Evolutionary conservation across 2,113 vertebrate genomes (phyloP).

Genomic region (Ia io): DNA sequence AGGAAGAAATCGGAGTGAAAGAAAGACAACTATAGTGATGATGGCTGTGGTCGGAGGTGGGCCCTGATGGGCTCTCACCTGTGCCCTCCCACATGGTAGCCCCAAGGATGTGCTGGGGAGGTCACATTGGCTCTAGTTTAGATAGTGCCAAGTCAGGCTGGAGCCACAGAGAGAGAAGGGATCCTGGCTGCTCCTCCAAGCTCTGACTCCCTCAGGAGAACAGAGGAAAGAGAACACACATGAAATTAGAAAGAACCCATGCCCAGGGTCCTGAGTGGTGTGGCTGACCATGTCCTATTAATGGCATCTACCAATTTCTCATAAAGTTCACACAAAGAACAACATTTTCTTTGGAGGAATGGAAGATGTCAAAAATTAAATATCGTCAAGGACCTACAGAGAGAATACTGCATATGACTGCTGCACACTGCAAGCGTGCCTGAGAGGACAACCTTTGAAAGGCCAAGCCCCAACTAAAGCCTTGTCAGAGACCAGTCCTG

Average conservation of each 20-base stretch:
- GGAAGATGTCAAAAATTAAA: background rate
- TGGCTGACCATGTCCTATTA: background rate
- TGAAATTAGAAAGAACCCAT: background rate
- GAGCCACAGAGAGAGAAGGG: background rate
- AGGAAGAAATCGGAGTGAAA: fast-evolving
- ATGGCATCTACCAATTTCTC: fast-evolving
- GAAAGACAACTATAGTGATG: background rate
- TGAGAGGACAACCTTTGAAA: background rate
- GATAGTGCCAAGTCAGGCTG: background rate
- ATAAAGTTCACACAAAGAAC: background rate
- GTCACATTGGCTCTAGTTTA: fast-evolving
- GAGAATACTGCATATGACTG: background rate
- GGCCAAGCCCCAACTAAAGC: fast-evolving
- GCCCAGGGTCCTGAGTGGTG: fast-evolving
- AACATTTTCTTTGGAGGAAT: background rate
- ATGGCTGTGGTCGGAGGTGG: fast-evolving
- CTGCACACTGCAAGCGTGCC: background rate
- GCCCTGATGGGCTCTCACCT: background rate
- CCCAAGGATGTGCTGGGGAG: fast-evolving
- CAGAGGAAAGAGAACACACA: fast-evolving
- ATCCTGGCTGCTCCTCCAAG: no score
- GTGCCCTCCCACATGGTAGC: background rate
- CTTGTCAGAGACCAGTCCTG: no score
- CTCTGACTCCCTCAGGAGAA: background rate
- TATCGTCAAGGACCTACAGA: background rate